phyloP scores from a whole-genome alignment of 2,888 invertebrate genomes.

The Chironomus riparius region DNA sequence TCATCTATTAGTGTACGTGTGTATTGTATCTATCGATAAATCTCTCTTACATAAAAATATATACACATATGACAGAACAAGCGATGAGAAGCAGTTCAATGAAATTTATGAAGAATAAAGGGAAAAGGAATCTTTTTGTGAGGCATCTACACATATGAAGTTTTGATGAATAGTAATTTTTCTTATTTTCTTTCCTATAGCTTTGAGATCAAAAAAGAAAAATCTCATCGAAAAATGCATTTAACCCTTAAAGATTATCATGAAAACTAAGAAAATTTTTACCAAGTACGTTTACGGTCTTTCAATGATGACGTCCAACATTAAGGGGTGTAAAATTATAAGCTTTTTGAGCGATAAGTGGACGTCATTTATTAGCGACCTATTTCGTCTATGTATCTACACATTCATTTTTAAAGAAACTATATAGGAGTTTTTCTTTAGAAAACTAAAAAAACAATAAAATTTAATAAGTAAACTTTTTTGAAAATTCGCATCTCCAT shows the following conservation, averaged over 20 bases:
- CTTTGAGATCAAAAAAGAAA: background rate
- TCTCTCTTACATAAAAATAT: background rate
- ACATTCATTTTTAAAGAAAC: no score
- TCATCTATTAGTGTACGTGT: background rate
- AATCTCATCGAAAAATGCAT: background rate
- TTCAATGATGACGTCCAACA: background rate
- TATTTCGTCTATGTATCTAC: no score
- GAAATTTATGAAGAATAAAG: conserved; percentile 2
- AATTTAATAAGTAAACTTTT: no score
- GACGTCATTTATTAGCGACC: no score
- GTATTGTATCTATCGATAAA: no score
- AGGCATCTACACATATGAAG: background rate
- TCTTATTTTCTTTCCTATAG: background rate
- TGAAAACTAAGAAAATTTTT: background rate
- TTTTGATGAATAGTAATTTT: conserved; percentile 5
- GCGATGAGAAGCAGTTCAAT: background rate
- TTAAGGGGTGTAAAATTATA: background rate
- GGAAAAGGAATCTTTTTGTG: background rate
- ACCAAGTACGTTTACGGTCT: background rate
- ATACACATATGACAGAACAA: background rate
- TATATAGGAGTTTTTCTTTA: no score
- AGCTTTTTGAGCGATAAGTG: no score
- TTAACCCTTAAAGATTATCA: background rate
- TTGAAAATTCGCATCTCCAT: background rate
- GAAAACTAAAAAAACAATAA: no score